These are phyloP conservation scores for Andrena camellia DNA, from an alignment of 2,888 invertebrate species.

Conservation along the genomic window DNA sequence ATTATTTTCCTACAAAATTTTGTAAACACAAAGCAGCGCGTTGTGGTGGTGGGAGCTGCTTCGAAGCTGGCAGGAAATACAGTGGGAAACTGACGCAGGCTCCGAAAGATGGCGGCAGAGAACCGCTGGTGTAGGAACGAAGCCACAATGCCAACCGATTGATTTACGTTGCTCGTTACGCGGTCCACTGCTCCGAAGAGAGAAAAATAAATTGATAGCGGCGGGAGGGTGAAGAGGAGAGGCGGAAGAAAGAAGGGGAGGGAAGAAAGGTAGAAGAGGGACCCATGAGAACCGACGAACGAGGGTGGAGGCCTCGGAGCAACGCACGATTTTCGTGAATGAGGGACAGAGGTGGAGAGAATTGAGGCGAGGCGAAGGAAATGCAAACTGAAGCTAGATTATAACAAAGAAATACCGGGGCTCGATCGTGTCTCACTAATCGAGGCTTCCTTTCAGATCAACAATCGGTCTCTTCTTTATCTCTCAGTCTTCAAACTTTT, in stretches of 20 bases:
- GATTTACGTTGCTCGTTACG: conserved; percentile 85
- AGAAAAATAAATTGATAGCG: conserved; percentile 82
- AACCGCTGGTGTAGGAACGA: conserved; percentile 74
- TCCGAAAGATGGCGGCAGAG: conserved; percentile 45
- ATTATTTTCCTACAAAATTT: background rate
- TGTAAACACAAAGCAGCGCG: background rate
- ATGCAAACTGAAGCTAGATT: conserved; percentile 61
- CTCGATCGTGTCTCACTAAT: conserved; percentile 62
- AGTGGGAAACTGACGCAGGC: background rate
- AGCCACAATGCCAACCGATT: conserved; percentile 84
- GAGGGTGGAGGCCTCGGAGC: conserved; percentile 24
- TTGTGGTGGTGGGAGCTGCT: background rate
- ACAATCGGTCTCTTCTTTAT: conserved; percentile 52
- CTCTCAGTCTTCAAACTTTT: conserved; percentile 37
- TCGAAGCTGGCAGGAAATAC: no score
- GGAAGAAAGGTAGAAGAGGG: conserved; percentile 30
- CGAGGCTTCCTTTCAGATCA: conserved; percentile 68
- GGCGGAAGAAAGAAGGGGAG: conserved; percentile 17
- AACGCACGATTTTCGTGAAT: conserved; percentile 46
- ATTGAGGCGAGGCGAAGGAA: conserved; percentile 53
- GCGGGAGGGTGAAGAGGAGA: conserved; percentile 37
- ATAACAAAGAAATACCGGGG: conserved; percentile 47
- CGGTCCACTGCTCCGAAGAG: conserved; percentile 83
- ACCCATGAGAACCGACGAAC: conserved; percentile 19
- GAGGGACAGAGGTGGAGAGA: conserved; percentile 28